A percentile compares a stretch with the other conserved stretches of the same genome.
These are phyloP conservation scores for Ephestia elutella DNA, from an alignment of 1,140 invertebrate genomes.

Conservation along the genomic window DNA sequence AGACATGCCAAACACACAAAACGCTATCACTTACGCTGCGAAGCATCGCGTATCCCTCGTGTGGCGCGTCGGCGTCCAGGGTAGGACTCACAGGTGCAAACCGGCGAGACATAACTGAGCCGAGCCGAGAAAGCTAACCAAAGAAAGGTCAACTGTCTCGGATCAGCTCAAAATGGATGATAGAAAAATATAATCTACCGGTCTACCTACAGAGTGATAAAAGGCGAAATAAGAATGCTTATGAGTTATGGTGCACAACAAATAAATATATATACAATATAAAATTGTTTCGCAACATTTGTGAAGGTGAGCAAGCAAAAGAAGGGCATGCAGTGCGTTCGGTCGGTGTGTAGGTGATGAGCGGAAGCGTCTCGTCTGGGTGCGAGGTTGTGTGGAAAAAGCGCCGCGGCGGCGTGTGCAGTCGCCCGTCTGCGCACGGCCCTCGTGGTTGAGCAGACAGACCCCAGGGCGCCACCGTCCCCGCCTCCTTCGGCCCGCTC, in stretches of 20 bases:
- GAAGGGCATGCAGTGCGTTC: conserved; percentile 23
- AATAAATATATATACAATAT: conserved; percentile 1
- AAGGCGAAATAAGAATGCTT: conserved; percentile 13
- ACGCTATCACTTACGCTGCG: conserved; percentile 75
- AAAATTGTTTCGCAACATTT: background rate
- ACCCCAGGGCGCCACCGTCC: conserved; percentile 69
- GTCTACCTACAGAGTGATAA: conserved; percentile 38
- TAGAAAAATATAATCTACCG: conserved; percentile 63
- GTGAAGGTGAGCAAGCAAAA: conserved; percentile 1
- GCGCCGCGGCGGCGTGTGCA: conserved; percentile 46
- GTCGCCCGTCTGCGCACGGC: conserved; percentile 62
- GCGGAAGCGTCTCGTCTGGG: conserved; percentile 26
- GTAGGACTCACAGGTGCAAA: conserved; percentile 40
- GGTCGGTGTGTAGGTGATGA: conserved; percentile 22
- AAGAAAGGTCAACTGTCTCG: conserved; percentile 30
- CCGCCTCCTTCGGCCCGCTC: conserved; percentile 75
- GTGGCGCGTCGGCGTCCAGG: conserved; percentile 45
- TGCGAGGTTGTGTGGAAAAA: conserved; percentile 31
- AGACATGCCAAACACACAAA: conserved; percentile 76
- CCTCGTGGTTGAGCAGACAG: conserved; percentile 74
- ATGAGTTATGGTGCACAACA: background rate
- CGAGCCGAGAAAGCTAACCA: conserved; percentile 58
- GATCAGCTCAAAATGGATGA: conserved; percentile 51
- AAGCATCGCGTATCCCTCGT: conserved; percentile 55
- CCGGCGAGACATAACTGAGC: conserved; percentile 72